Evolutionary conservation across 2,888 invertebrate species (phyloP), one percentile per base, ranked within the genome.

Genomic region (Zaprionus obscuricornis): DNA sequence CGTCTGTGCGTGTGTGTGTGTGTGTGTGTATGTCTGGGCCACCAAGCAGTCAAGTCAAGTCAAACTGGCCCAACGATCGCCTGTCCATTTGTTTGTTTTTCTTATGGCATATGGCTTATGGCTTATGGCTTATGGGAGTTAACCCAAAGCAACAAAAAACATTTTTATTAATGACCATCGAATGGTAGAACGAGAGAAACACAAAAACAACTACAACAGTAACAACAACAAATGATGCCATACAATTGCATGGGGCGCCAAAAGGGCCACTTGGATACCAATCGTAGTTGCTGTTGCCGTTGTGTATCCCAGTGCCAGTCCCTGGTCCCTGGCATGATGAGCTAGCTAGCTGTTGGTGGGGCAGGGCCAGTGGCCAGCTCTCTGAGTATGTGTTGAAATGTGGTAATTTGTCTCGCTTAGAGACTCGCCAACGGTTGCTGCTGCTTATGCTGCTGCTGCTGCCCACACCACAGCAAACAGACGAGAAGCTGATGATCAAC

Each of bases 391-490:
- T 85, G 81, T 85, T 81, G 81, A 81, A 81, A 81, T 78, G 85
- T 78, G 81, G 85, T 81, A 81, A 81, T 81, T 81, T 81, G 81
- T 81, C 85, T 81, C 85, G 83, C 81, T 82, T 77, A 85, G 84
- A 78, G 81, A 69, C 69, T 73, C 72, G 33, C 51, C 59, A n/a
- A 52, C 29, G 49, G 34, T 20, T 65, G 31, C 54, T 54, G 52
- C n/a, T 4, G 34, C 17, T 7, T 20, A 14, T 43, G 17, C 14
- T 34, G 40, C 16, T 37, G 31, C 37, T 56, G 43, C 68, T 70
- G 54, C 71, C 68, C 71, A 68, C 71, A 68, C 55, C 42, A 49
- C 33, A n/a, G 31, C 43, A 57, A 50, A 42, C 13, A 37, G 17
- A 4, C 27, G 8, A 27, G 16, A 6, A 34, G 45, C 47, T 58